Conservation (phyloP, 2,888 invertebrate species). For the Volucella inanis region DNA sequence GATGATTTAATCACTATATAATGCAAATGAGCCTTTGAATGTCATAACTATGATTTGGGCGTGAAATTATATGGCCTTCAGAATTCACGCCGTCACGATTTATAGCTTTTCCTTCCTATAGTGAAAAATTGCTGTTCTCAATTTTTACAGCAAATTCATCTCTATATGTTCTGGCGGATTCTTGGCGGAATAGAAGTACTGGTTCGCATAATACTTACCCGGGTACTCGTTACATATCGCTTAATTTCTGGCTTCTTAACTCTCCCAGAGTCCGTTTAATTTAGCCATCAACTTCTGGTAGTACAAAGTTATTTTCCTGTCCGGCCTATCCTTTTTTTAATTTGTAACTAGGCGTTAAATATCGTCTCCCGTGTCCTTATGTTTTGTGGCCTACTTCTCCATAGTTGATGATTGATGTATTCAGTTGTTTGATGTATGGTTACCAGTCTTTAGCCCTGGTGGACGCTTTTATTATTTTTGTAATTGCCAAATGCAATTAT, state of each 20-base stretch:
- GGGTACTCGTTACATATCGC: not conserved
- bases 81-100: not conserved
- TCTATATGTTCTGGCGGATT: not conserved
- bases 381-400: not conserved
- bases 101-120: not conserved
- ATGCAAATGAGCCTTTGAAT: not conserved
- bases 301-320: not conserved
- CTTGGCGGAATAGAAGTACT: not conserved
- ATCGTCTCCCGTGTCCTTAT: not conserved
- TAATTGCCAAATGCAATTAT: too few relatives aligned
- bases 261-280: not conserved
- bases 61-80: not conserved
- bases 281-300: conserved; percentile 1
- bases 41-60: not conserved
- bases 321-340: not conserved
- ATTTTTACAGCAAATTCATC: not conserved
- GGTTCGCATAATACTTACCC: not conserved
- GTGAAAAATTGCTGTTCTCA: not conserved
- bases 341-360: not conserved
- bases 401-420: not conserved
- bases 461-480: too few relatives aligned
- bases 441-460: too few relatives aligned
- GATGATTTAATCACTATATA: not conserved
- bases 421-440: too few relatives aligned
- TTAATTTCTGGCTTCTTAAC: not conserved